Base-by-base conservation (phyloP, 2,113 vertebrate genomes). In the Myotis brandtii region DNA sequence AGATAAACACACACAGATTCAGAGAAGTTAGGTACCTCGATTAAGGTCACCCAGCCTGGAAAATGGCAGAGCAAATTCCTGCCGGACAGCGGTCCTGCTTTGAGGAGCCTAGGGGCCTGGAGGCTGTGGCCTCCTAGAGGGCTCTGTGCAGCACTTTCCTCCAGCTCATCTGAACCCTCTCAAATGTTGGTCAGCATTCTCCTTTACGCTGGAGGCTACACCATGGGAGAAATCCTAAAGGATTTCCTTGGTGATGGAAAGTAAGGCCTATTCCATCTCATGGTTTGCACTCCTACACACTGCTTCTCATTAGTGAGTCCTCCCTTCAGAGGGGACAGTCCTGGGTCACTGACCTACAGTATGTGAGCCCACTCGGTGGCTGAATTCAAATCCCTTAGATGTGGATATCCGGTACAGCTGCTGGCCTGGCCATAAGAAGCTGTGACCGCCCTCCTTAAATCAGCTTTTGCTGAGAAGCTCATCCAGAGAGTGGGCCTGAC, bases 191-290 rank as follows among this genome's bases (percentile, higher is more conserved):
- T 25, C 23, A 0, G 4, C 17, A 5, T 86, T 50, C 37, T 80
- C 40, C 27, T 21, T 23, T 21, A 32, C 66, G 8, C 40, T 10
- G 8, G 18, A 43, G 43, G 37, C 64, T 40, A 40, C 48, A 8
- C 12, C 34, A 11, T 4, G 32, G 50, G 62, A 52, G 30, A 43
- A 75, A 48, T 30, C 32, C 56, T 3, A 17, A 87, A 30, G 67
- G 52, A 9, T 72, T 56, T 91, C 14, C n/a, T 37, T 12, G 10
- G 9, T 1, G 52, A 17, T 37, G 30, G n/a, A 46, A 66, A 37
- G 59, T 23, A 27, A 6, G 2, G 2, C 40, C 66, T 70, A 5
- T 32, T 23, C 11, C 1, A 32, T 16, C 50, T 32, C 43, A 0
- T 13, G 46, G 23, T 37, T 40, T 32, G 1, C 40, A 11, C 66